Evolutionary conservation across 1,140 invertebrate genomes (phyloP).

Genomic region (Diorhabda elongata): DNA sequence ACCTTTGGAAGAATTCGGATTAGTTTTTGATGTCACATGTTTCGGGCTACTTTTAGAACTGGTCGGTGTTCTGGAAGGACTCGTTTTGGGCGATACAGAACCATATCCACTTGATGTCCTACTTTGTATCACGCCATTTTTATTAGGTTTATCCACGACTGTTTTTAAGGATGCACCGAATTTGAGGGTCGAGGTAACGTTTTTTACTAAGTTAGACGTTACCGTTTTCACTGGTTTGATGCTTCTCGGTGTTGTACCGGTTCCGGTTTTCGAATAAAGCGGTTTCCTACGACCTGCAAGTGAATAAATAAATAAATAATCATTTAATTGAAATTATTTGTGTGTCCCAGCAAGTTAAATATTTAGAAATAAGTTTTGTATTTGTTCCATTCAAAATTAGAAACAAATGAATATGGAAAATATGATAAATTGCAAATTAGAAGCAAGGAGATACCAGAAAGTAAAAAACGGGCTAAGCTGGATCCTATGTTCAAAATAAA

Average conservation of each 20-base stretch:
- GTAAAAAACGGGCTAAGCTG: too few relatives aligned
- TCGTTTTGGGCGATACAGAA: conserved; percentile 36
- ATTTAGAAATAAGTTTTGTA: too few relatives aligned
- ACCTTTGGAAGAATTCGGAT: conserved; percentile 11
- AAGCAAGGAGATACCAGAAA: too few relatives aligned
- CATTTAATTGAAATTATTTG: background rate
- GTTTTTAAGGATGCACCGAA: conserved; percentile 28
- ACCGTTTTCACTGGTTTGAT: conserved; percentile 36
- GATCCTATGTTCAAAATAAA: too few relatives aligned
- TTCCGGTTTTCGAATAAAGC: conserved; percentile 53
- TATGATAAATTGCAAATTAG: too few relatives aligned
- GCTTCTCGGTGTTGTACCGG: conserved; percentile 27
- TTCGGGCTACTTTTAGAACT: conserved; percentile 30
- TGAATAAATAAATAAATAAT: background rate
- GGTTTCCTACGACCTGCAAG: conserved; percentile 58
- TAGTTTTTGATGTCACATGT: conserved; percentile 19
- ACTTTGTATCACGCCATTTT: conserved; percentile 19
- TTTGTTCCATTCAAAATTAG: too few relatives aligned
- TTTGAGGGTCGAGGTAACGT: conserved; percentile 36
- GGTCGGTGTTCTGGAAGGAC: conserved; percentile 22
- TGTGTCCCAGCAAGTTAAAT: background rate
- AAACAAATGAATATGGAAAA: too few relatives aligned
- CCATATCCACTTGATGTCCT: conserved; percentile 31
- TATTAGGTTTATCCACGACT: conserved; percentile 27
- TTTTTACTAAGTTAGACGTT: conserved; percentile 39